Evolutionary conservation across 64 coral and sea anemone genomes (phyloP).

Genomic region (Anthopleura sola): DNA sequence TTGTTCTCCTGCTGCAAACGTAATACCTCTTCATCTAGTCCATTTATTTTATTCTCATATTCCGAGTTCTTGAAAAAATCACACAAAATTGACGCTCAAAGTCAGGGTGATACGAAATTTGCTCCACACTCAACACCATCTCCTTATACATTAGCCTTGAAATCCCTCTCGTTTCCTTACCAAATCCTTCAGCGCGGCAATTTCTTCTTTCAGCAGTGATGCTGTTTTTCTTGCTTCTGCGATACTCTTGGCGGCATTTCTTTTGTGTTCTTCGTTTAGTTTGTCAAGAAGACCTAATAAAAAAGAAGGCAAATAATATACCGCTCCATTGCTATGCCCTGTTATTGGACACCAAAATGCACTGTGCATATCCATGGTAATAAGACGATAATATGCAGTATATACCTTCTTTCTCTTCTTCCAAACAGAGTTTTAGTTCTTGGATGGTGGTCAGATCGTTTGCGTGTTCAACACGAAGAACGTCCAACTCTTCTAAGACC

Average conservation of each 20-base stretch:
- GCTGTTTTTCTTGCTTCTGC: not conserved
- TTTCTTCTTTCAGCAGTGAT: not conserved
- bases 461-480: slow-evolving; percentile 58
- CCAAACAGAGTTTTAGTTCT: slow-evolving; percentile 57
- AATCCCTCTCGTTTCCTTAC: not conserved
- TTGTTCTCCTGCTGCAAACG: not conserved
- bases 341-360: too few species aligned
- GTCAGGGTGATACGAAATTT: too few species aligned
- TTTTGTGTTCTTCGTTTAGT: not conserved
- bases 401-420: slow-evolving; percentile 67
- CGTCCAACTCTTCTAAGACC: slow-evolving; percentile 76
- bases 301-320: not conserved
- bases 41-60: not conserved
- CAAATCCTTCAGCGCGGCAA: not conserved
- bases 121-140: too few species aligned
- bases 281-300: not conserved
- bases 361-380: too few species aligned
- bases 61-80: not conserved
- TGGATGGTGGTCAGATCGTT: slow-evolving; percentile 70
- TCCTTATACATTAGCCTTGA: too few species aligned
- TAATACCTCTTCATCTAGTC: not conserved
- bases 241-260: not conserved
- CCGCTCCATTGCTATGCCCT: not conserved
- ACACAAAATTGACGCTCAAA: not conserved
- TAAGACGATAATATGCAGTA: not conserved